phyloP scores from a whole-genome alignment of 2,113 vertebrate genomes.

The Tilapia sparmanii region DNA sequence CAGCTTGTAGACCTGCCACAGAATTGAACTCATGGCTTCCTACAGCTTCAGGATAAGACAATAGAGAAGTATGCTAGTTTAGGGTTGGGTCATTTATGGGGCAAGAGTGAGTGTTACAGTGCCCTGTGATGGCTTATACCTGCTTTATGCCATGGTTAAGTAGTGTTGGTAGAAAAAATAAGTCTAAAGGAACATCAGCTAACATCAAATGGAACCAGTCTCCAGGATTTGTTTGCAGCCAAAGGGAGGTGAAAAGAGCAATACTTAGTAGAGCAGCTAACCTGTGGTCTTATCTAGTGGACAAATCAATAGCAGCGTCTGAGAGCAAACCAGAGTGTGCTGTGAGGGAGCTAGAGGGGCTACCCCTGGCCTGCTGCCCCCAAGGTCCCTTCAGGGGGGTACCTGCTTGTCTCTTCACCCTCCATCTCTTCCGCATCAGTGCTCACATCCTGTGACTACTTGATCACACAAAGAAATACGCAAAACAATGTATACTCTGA shows the following conservation, averaged over 20 bases:
- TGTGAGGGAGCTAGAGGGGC: conserved; percentile 54
- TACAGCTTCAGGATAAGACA: conserved; percentile 15
- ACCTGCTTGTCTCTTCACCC: conserved; percentile 60
- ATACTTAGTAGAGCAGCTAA: conserved; percentile 82
- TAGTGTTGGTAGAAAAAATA: neutral
- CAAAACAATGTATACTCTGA: neutral
- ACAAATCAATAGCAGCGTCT: conserved; percentile 89
- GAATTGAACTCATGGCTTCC: conserved; percentile 15
- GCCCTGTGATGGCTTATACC: conserved; percentile 39
- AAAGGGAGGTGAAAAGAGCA: conserved; percentile 61
- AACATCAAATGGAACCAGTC: conserved; percentile 29
- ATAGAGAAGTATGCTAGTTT: neutral
- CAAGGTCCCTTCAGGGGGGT: conserved; percentile 64
- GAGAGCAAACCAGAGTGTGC: conserved; percentile 71
- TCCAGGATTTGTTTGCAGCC: conserved; percentile 58
- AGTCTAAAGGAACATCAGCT: conserved; percentile 3
- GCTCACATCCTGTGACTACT: conserved; percentile 64
- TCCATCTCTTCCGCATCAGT: conserved; percentile 73
- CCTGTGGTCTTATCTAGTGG: conserved; percentile 77
- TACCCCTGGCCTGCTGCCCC: conserved; percentile 77
- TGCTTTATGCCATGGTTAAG: neutral
- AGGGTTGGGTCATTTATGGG: neutral
- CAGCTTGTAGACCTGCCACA: conserved; percentile 22
- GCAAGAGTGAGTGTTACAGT: conserved; percentile 21
- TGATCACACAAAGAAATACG: neutral